These are phyloP conservation scores for Chlorops oryzae DNA, from an alignment of 1,140 invertebrate genomes.

Conservation along the genomic window DNA sequence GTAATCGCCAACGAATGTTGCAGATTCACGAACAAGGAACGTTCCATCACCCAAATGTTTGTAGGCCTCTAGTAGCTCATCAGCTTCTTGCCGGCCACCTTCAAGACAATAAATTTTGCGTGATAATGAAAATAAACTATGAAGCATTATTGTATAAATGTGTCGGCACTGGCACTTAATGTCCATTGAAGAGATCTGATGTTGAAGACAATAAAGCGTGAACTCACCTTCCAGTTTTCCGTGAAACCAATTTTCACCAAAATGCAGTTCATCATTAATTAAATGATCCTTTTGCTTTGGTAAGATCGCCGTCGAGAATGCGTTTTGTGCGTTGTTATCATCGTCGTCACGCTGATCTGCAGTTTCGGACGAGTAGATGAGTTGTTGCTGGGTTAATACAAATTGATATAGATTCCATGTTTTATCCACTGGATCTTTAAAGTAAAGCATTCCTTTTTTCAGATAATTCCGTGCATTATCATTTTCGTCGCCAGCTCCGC, in stretches of 20 bases:
- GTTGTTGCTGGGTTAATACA: constrained; percentile 81
- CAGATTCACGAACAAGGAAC: constrained; percentile 89
- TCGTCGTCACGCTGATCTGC: constrained; percentile 51
- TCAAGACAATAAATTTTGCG: background rate
- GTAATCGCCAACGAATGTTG: constrained; percentile 95
- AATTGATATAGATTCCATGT: constrained; percentile 94
- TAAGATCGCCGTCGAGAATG: constrained; percentile 16
- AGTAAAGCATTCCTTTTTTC: constrained; percentile 85
- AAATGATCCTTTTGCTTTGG: constrained; percentile 42
- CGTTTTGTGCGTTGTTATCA: constrained; percentile 45
- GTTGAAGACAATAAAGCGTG: background rate
- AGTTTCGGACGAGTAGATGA: constrained; percentile 67
- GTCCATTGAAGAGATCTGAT: no score
- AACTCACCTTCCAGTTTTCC: constrained; percentile 63
- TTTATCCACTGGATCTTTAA: constrained; percentile 83
- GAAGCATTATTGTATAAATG: constrained; percentile 46
- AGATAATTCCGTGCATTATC: constrained; percentile 84
- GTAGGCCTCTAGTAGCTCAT: constrained; percentile 65
- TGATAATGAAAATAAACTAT: background rate
- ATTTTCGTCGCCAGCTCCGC: constrained; percentile 46
- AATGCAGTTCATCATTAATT: constrained; percentile 81
- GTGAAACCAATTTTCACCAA: constrained; percentile 94
- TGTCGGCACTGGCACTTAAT: no score
- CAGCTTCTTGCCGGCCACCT: constrained; percentile 63
- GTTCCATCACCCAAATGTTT: constrained; percentile 88